Conservation (phyloP, 2,888 invertebrate species). For the Yponomeuta cagnagella region DNA sequence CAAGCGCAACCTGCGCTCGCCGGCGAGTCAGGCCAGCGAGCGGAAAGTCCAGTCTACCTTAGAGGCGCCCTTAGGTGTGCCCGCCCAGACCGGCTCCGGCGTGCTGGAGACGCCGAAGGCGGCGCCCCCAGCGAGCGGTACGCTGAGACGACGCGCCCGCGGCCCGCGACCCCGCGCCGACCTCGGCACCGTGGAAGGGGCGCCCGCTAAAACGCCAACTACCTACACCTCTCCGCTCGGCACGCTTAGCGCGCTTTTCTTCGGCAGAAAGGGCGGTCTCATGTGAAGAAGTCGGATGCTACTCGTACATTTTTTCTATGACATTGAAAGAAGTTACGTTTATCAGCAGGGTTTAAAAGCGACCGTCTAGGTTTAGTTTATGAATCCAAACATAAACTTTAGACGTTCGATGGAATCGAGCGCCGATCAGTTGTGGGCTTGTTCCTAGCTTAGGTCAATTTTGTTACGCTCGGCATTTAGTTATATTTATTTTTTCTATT, state of each 20-base stretch:
- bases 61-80: slow-evolving; percentile 70
- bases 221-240: slow-evolving; percentile 75
- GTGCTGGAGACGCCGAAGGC: slow-evolving; percentile 63
- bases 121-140: slow-evolving; percentile 37
- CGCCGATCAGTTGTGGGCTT: background rate
- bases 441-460: slow-evolving; percentile 1
- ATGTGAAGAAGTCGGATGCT: slow-evolving; percentile 47
- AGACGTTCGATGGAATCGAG: background rate
- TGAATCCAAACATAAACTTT: background rate
- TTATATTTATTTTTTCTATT: slow-evolving; percentile 29
- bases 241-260: slow-evolving; percentile 85
- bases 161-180: slow-evolving; percentile 56
- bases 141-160: slow-evolving; percentile 47
- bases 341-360: background rate
- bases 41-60: slow-evolving; percentile 28
- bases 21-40: slow-evolving; percentile 40
- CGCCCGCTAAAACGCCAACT: slow-evolving; percentile 36
- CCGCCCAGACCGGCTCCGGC: slow-evolving; percentile 77
- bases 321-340: background rate
- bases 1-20: slow-evolving; percentile 69
- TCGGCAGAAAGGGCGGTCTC: slow-evolving; percentile 90
- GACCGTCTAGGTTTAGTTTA: slow-evolving; percentile 10
- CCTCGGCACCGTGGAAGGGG: slow-evolving; percentile 59
- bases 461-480: slow-evolving; percentile 20
- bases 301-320: background rate